phyloP scores from a whole-genome alignment of 2,888 invertebrate genomes.

The Chalcosyrphus nemorum region DNA sequence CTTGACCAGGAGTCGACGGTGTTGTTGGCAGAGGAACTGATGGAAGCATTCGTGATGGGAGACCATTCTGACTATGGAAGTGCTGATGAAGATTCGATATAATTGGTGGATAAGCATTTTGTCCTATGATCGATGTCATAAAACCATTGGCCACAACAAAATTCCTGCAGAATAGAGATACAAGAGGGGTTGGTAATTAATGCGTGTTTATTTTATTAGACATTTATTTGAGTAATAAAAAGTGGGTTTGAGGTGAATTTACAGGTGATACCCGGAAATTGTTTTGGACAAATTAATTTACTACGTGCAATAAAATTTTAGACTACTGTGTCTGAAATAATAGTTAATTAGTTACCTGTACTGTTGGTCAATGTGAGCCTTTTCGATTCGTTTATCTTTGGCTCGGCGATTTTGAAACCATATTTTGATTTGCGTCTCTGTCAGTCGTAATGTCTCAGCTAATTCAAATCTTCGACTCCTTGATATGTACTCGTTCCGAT shows the following conservation, averaged over 20 bases:
- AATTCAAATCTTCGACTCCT: constrained; percentile 91
- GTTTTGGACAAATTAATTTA: constrained; percentile 23
- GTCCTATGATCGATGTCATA: constrained; percentile 82
- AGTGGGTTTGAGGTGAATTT: background rate
- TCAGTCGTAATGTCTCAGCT: constrained; percentile 86
- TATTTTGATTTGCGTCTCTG: constrained; percentile 93
- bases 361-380: constrained; percentile 97
- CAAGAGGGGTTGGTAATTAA: constrained; percentile 26
- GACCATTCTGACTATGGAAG: constrained; percentile 69
- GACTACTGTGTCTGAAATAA: background rate
- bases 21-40: constrained; percentile 81
- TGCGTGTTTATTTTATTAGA: constrained; percentile 56
- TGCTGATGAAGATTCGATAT: constrained; percentile 74
- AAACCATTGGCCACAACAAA: constrained; percentile 85
- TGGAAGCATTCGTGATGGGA: constrained; percentile 70
- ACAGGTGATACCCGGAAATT: constrained; percentile 35
- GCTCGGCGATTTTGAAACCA: constrained; percentile 98
- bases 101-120: constrained; percentile 78
- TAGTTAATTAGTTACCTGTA: constrained; percentile 88
- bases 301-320: background rate
- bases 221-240: constrained; percentile 25
- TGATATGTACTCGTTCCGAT: constrained; percentile 95
- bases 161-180: constrained; percentile 81
- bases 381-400: constrained; percentile 97
- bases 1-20: constrained; percentile 76